Evolutionary conservation across 23 tunicate genomes (phyloP).

Genomic region (Botrylloides violaceus): DNA sequence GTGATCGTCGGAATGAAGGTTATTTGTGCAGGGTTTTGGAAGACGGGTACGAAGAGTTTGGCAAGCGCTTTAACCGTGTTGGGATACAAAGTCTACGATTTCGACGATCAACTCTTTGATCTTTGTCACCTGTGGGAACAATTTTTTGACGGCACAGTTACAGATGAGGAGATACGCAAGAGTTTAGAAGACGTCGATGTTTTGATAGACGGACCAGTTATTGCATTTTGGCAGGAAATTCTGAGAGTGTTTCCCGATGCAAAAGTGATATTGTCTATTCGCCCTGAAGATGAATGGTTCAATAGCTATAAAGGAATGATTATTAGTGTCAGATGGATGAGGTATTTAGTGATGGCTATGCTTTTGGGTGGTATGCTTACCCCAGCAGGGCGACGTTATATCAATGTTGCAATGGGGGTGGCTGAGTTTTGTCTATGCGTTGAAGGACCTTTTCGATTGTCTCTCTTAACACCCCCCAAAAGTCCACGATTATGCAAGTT

Average conservation of each 20-base stretch:
- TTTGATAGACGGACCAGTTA: slow-evolving; percentile 69
- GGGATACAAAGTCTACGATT: slow-evolving; percentile 79
- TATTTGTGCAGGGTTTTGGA: slow-evolving; percentile 72
- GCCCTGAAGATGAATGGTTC: slow-evolving; percentile 73
- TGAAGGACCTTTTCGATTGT: not conserved
- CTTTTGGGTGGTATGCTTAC: slow-evolving; percentile 18
- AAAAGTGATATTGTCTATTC: slow-evolving; percentile 52
- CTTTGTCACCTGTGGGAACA: slow-evolving; percentile 40
- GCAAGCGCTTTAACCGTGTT: slow-evolving; percentile 34
- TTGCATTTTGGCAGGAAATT: slow-evolving; percentile 79
- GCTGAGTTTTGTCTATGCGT: not conserved
- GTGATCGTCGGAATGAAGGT: not conserved
- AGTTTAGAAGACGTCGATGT: slow-evolving; percentile 71
- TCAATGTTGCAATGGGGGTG: slow-evolving; percentile 6
- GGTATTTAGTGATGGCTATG: not conserved
- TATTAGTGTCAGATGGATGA: slow-evolving; percentile 2
- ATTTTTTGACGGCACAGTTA: slow-evolving; percentile 65
- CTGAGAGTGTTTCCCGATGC: slow-evolving; percentile 63
- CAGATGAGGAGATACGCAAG: slow-evolving; percentile 53
- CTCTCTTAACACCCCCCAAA: not conserved
- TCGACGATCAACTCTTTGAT: slow-evolving; percentile 47
- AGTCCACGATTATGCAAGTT: slow-evolving; percentile 36
- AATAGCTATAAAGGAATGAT: slow-evolving; percentile 50
- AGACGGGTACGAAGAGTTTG: slow-evolving; percentile 83
- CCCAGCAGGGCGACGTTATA: slow-evolving; percentile 25